phyloP scores from a whole-genome alignment of 2,888 invertebrate species.

The Polyploca ridens region DNA sequence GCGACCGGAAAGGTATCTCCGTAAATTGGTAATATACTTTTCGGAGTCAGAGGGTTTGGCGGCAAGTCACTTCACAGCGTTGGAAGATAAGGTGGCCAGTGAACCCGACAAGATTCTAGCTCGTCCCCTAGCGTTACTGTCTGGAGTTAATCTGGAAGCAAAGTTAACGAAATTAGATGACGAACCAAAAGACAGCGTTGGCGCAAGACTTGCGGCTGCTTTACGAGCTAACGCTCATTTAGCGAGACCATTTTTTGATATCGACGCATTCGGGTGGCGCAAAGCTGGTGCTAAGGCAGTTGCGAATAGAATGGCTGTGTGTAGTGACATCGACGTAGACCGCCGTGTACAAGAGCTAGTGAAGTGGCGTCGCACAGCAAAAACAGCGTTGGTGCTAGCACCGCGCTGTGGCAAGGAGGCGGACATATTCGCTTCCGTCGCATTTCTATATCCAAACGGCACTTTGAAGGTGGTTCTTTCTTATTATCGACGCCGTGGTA shows the following conservation, averaged over 20 bases:
- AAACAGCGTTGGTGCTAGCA: slow-evolving; percentile 49
- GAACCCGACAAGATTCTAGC: slow-evolving; percentile 23
- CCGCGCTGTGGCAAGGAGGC: slow-evolving; percentile 34
- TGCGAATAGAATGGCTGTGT: slow-evolving; percentile 47
- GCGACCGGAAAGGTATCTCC: slow-evolving; percentile 47
- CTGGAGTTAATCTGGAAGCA: slow-evolving; percentile 23
- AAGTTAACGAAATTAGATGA: background rate
- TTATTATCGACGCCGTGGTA: slow-evolving; percentile 33
- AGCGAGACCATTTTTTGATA: slow-evolving; percentile 45
- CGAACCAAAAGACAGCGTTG: background rate
- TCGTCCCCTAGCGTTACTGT: slow-evolving; percentile 28
- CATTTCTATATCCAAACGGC: slow-evolving; percentile 40
- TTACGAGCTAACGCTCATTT: slow-evolving; percentile 54
- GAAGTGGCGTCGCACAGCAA: slow-evolving; percentile 45
- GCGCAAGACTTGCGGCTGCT: slow-evolving; percentile 34
- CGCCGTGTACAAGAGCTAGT: slow-evolving; percentile 38
- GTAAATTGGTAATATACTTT: slow-evolving; percentile 57
- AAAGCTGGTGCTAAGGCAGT: slow-evolving; percentile 55
- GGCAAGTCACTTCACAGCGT: slow-evolving; percentile 27
- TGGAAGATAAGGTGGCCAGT: slow-evolving; percentile 18
- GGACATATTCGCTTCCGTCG: slow-evolving; percentile 38
- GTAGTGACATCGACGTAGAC: slow-evolving; percentile 39
- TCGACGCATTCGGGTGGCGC: slow-evolving; percentile 47
- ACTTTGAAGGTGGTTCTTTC: slow-evolving; percentile 47
- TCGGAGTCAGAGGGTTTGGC: slow-evolving; percentile 52